A percentile compares a stretch with the other conserved stretches of the same genome.
Evolutionary conservation across 1,140 invertebrate species (phyloP).

Genomic region (Magallana gigas): DNA sequence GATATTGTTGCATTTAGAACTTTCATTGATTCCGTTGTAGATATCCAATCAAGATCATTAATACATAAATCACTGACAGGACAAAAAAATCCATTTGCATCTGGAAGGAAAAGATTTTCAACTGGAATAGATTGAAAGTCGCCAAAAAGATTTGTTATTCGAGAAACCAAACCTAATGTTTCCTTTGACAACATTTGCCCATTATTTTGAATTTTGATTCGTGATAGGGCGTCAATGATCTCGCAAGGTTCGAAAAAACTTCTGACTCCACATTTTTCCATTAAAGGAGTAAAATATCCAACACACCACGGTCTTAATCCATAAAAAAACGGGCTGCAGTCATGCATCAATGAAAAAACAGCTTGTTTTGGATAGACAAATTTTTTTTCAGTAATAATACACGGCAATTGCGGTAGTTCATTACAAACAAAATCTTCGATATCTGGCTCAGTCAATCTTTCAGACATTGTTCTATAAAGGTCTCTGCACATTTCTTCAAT

Average conservation of each 20-base stretch:
- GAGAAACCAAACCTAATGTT: background rate
- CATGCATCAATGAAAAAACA: conserved; percentile 39
- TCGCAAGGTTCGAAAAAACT: conserved; percentile 42
- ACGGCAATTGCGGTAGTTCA: background rate
- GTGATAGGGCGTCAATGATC: conserved; percentile 33
- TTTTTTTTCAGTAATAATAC: conserved; percentile 44
- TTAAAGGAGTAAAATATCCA: conserved; percentile 25
- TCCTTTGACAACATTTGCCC: background rate
- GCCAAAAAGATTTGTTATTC: background rate
- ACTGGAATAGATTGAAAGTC: background rate
- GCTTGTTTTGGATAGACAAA: conserved; percentile 54
- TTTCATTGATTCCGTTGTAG: conserved; percentile 50
- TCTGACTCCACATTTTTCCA: conserved; percentile 57
- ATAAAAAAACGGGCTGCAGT: conserved; percentile 62
- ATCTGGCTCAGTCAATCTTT: background rate
- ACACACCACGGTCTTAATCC: conserved; percentile 6
- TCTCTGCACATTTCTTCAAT: background rate
- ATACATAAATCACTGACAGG: conserved; percentile 36
- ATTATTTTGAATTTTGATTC: background rate
- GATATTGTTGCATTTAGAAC: conserved; percentile 60
- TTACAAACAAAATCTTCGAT: background rate
- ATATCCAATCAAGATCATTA: conserved; percentile 63
- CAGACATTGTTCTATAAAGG: background rate
- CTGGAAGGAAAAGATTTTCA: background rate
- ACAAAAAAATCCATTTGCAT: conserved; percentile 27